Base-by-base conservation (phyloP, 1,140 invertebrate species). In the Pseudomyrmex sp. region DNA sequence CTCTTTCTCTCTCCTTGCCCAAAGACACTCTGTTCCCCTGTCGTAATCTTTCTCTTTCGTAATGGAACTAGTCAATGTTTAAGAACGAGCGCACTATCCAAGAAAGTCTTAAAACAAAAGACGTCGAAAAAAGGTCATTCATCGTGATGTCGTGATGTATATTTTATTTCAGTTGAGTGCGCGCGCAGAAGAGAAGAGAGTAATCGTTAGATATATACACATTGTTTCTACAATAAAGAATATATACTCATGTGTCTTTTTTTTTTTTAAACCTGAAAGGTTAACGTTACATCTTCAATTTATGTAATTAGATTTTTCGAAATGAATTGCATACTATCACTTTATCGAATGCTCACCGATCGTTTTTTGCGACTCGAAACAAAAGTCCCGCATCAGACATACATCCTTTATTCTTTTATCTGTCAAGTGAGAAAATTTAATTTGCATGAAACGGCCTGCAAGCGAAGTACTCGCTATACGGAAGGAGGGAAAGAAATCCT, bases 361-460 rank as follows among this genome's bases (percentile, higher is more conserved):
- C 20, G 35, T 35, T 77, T 77, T 68, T 77, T 70, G 65, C 54
- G 5, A 58, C 10, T 48, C 20, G 7, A 7, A 80, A 15, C 20
- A 59, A 35, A 70, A 54, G 44, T 46, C 65, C 23, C 35, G 52
- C 76, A 56, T 13, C n/a, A 77, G 35, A 68, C 23, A n/a, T 35
- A 77, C 2, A 5, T 35, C 46, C 46, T 70, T 80, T 18, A 15
- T 1, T 70, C 12, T 18, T n/a, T 72, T 61, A 23, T 61, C 54
- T 70, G 9, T 80, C 54, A 72, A 72, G 12, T 23, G 12, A 35
- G 12, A 59, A 10, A 76, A 59, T 77, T 50, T 46, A 58, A 80
- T 80, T 23, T 56, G 66, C 20, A 9, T 48, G 66, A 70, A 46
- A 48, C 63, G 15, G 48, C 10, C 69, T 65, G 35, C n/a, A 13